Percentiles rank a stretch among this genome's conserved stretches.
Evolutionary conservation across 2,888 invertebrate species (phyloP).

Genomic region (Eulithis testata): DNA sequence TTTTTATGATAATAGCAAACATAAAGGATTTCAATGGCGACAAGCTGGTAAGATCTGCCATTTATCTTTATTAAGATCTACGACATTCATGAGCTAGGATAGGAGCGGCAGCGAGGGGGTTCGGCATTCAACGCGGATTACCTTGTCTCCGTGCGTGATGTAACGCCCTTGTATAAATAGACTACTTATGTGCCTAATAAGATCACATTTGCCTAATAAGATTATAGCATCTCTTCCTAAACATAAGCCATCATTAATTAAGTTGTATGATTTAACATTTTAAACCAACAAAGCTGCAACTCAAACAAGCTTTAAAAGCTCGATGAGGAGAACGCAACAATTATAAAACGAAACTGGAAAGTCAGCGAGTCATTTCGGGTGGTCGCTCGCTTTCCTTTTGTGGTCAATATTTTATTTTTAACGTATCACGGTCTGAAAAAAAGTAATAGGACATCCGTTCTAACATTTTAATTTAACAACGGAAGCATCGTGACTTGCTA

Average conservation of each 20-base stretch:
- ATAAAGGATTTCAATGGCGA: conserved; percentile 49
- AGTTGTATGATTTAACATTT: conserved; percentile 19
- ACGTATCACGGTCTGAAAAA: conserved; percentile 54
- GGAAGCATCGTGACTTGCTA: conserved; percentile 80
- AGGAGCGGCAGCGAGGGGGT: conserved; percentile 48
- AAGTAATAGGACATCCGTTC: conserved; percentile 67
- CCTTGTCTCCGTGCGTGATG: conserved; percentile 45
- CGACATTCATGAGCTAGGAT: conserved; percentile 52
- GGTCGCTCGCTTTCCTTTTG: conserved; percentile 58
- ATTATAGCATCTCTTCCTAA: conserved; percentile 22
- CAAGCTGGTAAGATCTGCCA: conserved; percentile 55
- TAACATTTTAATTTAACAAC: conserved; percentile 74
- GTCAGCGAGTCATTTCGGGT: conserved; percentile 56
- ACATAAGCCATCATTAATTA: conserved; percentile 26
- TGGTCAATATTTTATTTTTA: conserved; percentile 40
- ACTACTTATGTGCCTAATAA: conserved; percentile 29
- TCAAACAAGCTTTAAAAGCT: conserved; percentile 23
- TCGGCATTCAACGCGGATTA: conserved; percentile 57
- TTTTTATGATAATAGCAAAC: conserved; percentile 55
- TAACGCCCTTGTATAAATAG: conserved; percentile 43
- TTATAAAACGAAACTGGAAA: conserved; percentile 50
- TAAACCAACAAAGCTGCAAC: conserved; percentile 19
- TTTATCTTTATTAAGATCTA: conserved; percentile 70
- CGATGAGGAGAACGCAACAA: conserved; percentile 37
- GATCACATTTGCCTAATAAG: conserved; percentile 18